These are phyloP conservation scores for Cygnus atratus DNA, from an alignment of 2,113 vertebrate species.

Conservation along the genomic window DNA sequence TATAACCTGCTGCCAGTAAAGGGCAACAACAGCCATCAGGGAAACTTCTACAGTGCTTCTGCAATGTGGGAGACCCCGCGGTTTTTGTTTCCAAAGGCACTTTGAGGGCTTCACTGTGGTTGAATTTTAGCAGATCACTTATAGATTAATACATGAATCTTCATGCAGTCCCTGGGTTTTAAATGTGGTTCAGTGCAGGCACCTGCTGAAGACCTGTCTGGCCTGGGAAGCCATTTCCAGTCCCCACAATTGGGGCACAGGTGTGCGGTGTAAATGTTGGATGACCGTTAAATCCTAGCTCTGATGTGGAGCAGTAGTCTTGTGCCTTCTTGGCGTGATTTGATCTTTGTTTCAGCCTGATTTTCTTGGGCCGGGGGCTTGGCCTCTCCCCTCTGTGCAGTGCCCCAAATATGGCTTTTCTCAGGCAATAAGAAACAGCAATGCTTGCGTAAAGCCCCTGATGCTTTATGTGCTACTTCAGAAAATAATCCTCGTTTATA, in stretches of 20 bases:
- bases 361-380: not conserved
- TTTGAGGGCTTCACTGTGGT: not conserved
- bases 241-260: not conserved
- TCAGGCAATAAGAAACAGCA: slow-evolving; percentile 11
- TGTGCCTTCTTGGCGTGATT: not conserved
- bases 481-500: slow-evolving; percentile 56
- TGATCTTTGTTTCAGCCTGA: not conserved
- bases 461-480: slow-evolving; percentile 7
- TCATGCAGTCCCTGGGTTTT: not conserved
- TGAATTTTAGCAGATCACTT: not conserved
- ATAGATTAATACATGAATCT: not conserved
- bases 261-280: not conserved
- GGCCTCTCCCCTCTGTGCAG: not conserved
- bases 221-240: not conserved
- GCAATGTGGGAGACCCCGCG: not conserved
- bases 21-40: not conserved
- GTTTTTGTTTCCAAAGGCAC: not conserved
- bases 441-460: not conserved
- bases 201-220: not conserved
- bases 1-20: not conserved
- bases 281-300: not conserved
- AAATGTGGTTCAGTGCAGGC: not conserved
- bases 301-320: not conserved
- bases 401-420: not conserved
- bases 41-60: not conserved